phyloP scores from a whole-genome alignment of 2,113 vertebrate genomes.

The Acanthochromis polyacanthus region DNA sequence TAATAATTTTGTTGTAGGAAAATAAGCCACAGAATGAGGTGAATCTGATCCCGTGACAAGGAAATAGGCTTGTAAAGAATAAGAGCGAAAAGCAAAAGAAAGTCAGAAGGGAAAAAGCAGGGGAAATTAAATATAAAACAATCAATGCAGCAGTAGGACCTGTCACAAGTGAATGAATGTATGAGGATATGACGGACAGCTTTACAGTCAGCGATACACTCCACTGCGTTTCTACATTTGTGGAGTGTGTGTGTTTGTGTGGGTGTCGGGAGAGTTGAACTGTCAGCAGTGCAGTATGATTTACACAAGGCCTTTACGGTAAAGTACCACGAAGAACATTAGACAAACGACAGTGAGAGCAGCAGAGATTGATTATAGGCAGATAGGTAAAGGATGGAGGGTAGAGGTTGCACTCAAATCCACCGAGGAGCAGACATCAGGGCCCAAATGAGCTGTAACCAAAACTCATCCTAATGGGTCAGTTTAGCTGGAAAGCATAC shows the following conservation, averaged over 20 bases:
- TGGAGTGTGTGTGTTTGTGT: constrained; percentile 1
- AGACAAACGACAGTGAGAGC: constrained; percentile 66
- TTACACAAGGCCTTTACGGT: constrained; percentile 61
- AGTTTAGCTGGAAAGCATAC: constrained; percentile 59
- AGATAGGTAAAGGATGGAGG: constrained; percentile 24
- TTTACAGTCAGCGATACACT: constrained; percentile 39
- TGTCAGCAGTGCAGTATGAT: constrained; percentile 49
- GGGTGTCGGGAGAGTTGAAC: constrained; percentile 6
- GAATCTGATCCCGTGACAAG: neutral
- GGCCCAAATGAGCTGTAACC: constrained; percentile 62
- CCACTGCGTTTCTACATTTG: constrained; percentile 17
- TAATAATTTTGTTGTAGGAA: too few relatives aligned
- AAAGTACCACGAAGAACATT: constrained; percentile 63
- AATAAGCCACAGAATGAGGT: neutral
- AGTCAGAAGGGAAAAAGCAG: neutral
- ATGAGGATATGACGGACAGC: constrained; percentile 34
- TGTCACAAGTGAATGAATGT: constrained; percentile 33
- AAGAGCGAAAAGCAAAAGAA: neutral
- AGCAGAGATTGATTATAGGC: constrained; percentile 66
- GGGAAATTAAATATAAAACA: constrained; percentile 47
- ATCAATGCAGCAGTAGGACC: constrained; percentile 24
- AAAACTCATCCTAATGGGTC: constrained; percentile 64
- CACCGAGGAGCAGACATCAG: constrained; percentile 23
- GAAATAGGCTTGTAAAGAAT: constrained; percentile 5
- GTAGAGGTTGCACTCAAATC: neutral